Evolutionary conservation across 2,797 vertebrate species (phyloP), one percentile per base, ranked within the genome.

Genomic region (Tokudaia muenninki): DNA sequence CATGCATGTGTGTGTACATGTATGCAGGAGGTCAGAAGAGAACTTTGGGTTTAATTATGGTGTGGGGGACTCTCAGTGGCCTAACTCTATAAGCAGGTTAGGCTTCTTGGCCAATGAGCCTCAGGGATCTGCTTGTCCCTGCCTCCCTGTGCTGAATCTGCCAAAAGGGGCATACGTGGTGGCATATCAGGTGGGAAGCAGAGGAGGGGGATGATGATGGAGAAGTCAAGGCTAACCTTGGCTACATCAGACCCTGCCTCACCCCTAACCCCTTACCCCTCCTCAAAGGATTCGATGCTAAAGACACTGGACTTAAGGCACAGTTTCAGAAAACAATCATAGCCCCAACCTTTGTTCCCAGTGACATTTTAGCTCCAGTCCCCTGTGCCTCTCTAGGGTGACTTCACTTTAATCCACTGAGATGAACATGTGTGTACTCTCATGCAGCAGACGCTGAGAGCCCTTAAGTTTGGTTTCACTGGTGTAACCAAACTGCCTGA

Each of bases 321-420:
- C 0, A 17, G 29, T 50, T 96, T 91, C 72, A 41, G 24, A 67
- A 93, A 97, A 94, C 65, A 21, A 96, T 97, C 87, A 65, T n/a
- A 37, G 31, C 57, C 87, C 24, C 3, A 10, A 34, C 65, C 75
- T 79, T 78, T 4, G n/a, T 82, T 44, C 14, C 41, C 29, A 59
- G 77, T 59, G n/a, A 79, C 34, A 61, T 75, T 9, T 77, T 41
- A 74, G 50, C 87, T 21, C 41, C 0, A 59, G 70, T 0, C 3
- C 16, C 13, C 74, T 37, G 1, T 24, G 29, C 34, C 65, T 57
- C 6, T 6, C 61, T 1, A 37, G 24, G 47, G 41, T 37, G 34
- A 22, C 0, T 12, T 12, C 26, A 6, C 44, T 57, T 87, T 72
- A 16, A 74, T 57, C 75, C 13, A 44, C 50, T 13, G 14, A n/a